Base-by-base conservation (phyloP, 2,888 invertebrate genomes). In the Tetramorium bicarinatum region DNA sequence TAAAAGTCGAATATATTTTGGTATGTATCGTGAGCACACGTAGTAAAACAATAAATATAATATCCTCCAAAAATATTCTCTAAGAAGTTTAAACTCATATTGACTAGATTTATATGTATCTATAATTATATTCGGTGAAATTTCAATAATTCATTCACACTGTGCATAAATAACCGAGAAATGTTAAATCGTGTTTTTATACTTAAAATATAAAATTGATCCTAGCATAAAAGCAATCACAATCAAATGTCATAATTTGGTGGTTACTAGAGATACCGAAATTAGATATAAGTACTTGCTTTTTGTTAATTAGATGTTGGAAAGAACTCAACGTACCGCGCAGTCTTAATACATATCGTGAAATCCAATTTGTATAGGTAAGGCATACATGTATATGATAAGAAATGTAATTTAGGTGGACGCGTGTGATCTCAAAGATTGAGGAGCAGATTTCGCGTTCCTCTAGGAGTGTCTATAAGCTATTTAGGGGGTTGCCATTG, bases 381-480 rank as follows among this genome's bases (percentile, higher is more conserved):
- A 81, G 52, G 15, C 15, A 41, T 77, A 25, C 13, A 54, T 15
- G 21, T 29, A 25, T 67, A 64, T 52, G 38, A 59, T 71, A 61
- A 71, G 44, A 61, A 79, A 69, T 56, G 74, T 83, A 82, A 81
- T 83, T 88, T 84, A 80, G 75, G 71, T 79, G 76, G 85, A 87
- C 88, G 85, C 82, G 87, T 79, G 90, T 91, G 92, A 92, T 92
- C 92, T 92, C 92, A 92, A 87, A 81, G 86, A 25, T 81, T 77
- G 52, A 62, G 59, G 64, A 61, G 49, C 41, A 72, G 52, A 54
- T 49, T 66, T 79, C 64, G 54, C 47, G 62, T 84, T 38, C 59
- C 49, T 44, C 34, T 72, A 71, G 18, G 74, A 79, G 54, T 76
- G 61, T 66, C 69, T 47, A 69, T 66, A 29, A 83, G 56, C 77